Evolutionary conservation across 2,888 invertebrate species (phyloP).

Genomic region (Yponomeuta plumbellus): DNA sequence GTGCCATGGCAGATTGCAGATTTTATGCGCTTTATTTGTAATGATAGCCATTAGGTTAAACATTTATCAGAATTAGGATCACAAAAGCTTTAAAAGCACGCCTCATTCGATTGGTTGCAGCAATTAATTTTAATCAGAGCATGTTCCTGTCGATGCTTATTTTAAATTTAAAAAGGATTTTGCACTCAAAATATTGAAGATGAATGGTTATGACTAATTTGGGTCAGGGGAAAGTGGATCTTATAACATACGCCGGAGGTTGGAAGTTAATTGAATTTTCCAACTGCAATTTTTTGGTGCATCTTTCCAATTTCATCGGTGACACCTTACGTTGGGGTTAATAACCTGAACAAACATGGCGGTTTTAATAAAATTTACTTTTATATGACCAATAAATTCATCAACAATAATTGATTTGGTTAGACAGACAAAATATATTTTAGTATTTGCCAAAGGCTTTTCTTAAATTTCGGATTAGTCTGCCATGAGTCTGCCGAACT

Average conservation of each 20-base stretch:
- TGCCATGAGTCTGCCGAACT: too few species aligned
- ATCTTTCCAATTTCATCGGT: slow-evolving; percentile 1
- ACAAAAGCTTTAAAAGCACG: not conserved
- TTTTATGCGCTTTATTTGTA: not conserved
- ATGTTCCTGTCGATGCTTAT: slow-evolving; percentile 21
- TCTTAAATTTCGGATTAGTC: too few species aligned
- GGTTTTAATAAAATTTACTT: not conserved
- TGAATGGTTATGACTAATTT: slow-evolving; percentile 25
- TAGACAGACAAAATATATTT: too few species aligned
- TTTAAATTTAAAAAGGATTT: slow-evolving; percentile 18
- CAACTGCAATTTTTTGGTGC: slow-evolving; percentile 14
- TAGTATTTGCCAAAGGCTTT: too few species aligned
- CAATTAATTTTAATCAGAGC: slow-evolving; percentile 29
- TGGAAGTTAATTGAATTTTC: slow-evolving; percentile 24
- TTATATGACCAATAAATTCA: not conserved
- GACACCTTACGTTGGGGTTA: not conserved
- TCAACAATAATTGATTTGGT: too few species aligned
- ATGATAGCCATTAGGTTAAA: not conserved
- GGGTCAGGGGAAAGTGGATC: slow-evolving; percentile 20
- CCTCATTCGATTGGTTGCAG: slow-evolving; percentile 17
- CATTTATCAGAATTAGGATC: slow-evolving; percentile 1
- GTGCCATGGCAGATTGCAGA: not conserved
- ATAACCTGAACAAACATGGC: not conserved
- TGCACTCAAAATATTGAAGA: slow-evolving; percentile 21
- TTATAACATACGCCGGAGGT: slow-evolving; percentile 6